Percentiles rank a stretch among this genome's conserved stretches.
These are phyloP conservation scores for Augochlora pura DNA, from an alignment of 1,140 invertebrate species.

Conservation along the genomic window DNA sequence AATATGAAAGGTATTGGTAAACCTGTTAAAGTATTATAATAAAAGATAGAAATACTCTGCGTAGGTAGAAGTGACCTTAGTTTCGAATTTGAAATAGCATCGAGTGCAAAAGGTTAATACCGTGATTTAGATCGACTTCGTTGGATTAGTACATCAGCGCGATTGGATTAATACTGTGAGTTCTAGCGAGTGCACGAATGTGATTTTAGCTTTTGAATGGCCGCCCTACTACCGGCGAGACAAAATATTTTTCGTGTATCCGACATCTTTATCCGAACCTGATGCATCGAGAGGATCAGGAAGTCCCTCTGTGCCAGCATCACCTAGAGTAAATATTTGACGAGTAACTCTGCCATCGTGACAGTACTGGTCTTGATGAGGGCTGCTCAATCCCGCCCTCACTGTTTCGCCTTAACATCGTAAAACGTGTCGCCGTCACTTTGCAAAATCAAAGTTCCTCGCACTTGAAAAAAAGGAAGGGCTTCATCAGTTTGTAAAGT, in stretches of 20 bases:
- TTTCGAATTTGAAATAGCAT: too few species aligned
- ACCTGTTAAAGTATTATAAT: too few species aligned
- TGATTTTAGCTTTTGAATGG: not conserved
- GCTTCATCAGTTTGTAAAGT: not conserved
- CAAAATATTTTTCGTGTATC: conserved; percentile 16
- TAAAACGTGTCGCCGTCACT: conserved; percentile 49
- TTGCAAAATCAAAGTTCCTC: conserved; percentile 59
- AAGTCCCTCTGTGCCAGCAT: conserved; percentile 53
- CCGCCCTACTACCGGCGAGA: not conserved
- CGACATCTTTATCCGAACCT: not conserved
- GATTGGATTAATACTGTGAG: not conserved
- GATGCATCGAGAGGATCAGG: conserved; percentile 22
- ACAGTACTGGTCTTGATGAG: conserved; percentile 61
- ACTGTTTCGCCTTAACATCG: conserved; percentile 46
- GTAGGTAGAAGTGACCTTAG: too few species aligned
- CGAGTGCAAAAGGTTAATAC: too few species aligned
- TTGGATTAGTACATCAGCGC: too few species aligned
- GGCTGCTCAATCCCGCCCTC: conserved; percentile 45
- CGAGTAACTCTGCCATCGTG: conserved; percentile 61
- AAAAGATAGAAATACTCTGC: too few species aligned
- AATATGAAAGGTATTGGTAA: too few species aligned
- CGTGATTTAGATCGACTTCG: too few species aligned
- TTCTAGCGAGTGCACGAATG: not conserved
- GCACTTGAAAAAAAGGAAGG: not conserved
- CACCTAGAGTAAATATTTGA: conserved; percentile 67